A percentile compares a stretch with the other conserved stretches of the same genome.
Conservation (phyloP, 1,140 invertebrate species). For the Polyergus mexicanus region DNA sequence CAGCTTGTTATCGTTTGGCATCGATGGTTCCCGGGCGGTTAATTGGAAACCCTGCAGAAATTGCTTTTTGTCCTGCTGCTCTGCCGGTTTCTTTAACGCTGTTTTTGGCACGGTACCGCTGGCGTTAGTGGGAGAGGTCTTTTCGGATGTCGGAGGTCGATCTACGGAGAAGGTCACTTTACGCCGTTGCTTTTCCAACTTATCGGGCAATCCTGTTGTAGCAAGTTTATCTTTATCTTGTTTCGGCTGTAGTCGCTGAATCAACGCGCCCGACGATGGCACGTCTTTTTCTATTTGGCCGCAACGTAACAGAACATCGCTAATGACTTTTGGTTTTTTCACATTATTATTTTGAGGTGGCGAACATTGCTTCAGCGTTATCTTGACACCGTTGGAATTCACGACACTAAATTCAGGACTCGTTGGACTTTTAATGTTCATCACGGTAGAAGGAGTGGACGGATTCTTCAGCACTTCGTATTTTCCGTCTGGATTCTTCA, state of each 20-base stretch:
- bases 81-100: slow-evolving; percentile 70
- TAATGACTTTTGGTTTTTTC: slow-evolving; percentile 79
- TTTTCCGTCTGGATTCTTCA: slow-evolving; percentile 81
- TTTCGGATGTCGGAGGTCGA: slow-evolving; percentile 38
- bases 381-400: slow-evolving; percentile 82
- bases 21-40: slow-evolving; percentile 67
- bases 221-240: slow-evolving; percentile 54
- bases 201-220: slow-evolving; percentile 22
- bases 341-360: slow-evolving; percentile 63
- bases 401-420: slow-evolving; percentile 82
- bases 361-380: slow-evolving; percentile 81
- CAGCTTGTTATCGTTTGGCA: neutral
- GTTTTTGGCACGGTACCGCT: slow-evolving; percentile 44
- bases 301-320: slow-evolving; percentile 76
- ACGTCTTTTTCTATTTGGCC: slow-evolving; percentile 68
- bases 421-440: slow-evolving; percentile 61
- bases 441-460: neutral
- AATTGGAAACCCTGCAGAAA: slow-evolving; percentile 81
- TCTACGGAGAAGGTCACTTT: slow-evolving; percentile 79
- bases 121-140: neutral
- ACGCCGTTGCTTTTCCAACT: slow-evolving; percentile 77
- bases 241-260: slow-evolving; percentile 45
- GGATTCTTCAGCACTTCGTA: slow-evolving; percentile 79
- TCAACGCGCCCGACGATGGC: neutral
- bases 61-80: slow-evolving; percentile 80